Evolutionary conservation across 1,140 invertebrate genomes (phyloP), one percentile per base, ranked within the genome.

Genomic region (Frieseomelitta varia): DNA sequence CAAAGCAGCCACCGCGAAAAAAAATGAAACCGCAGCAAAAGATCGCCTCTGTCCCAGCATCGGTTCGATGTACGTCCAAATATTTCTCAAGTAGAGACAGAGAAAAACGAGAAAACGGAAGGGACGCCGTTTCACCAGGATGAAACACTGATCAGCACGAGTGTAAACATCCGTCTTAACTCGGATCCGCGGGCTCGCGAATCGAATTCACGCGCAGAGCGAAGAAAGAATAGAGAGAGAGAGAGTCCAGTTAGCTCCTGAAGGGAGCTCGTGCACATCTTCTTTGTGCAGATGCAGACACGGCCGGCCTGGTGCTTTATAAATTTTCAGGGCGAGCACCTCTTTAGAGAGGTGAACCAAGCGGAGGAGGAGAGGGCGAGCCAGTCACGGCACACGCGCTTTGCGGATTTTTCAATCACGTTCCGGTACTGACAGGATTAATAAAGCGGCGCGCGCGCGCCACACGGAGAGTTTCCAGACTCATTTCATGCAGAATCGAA

Each of bases 401-500:
- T 89, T 82, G 88, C 88, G 87, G 88, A 93, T 93, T 93, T 93
- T 93, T 92, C 91, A 93, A 93, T 93, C 90, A 91, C 89, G 88
- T 85, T 87, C 77, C 86, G 14, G 56, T 83, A 88, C 89, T 92
- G 92, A 87, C 85, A 84, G 89, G 88, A 93, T 93, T 93, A 93
- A 93, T 93, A 93, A 93, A 93, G 91, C 91, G 87, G 63, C 78
- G 56, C 58, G 55, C 15, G 17, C 15, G 55, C 15, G 58, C 63
- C 53, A 61, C 84, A 82, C 88, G 86, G 53, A 67, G 87, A 92
- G 91, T 93, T 93, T 93, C 92, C 88, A 90, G 90, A 89, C 92
- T 92, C 92, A 91, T 93, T 93, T 93, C 92, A 91, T 91, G 85
- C 92, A 91, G 88, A 93, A 93, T 93, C 90, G 92, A 93, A 93